These are phyloP conservation scores for Ammodytes marinus DNA, from an alignment of 2,113 vertebrate species.

Conservation along the genomic window DNA sequence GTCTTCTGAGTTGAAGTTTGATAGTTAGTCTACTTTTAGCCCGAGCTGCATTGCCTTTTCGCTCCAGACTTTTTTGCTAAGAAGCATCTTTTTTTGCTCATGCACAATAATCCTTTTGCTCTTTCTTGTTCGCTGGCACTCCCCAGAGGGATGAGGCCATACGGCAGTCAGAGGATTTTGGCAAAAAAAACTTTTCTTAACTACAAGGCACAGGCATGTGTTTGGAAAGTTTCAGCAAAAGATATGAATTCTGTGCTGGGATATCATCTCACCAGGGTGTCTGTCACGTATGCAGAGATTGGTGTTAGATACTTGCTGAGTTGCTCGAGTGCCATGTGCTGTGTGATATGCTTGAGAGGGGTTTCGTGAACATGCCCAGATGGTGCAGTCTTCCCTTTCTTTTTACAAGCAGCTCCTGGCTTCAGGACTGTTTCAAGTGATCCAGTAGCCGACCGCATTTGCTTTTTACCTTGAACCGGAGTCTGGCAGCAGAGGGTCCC, in stretches of 20 bases:
- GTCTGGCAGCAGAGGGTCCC: not conserved
- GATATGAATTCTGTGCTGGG: conserved; percentile 56
- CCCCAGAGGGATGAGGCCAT: conserved; percentile 57
- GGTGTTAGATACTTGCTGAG: conserved; percentile 68
- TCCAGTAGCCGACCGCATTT: conserved; percentile 23
- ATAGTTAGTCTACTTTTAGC: conserved; percentile 74
- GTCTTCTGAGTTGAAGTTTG: conserved; percentile 60
- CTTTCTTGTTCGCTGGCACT: conserved; percentile 67
- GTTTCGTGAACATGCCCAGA: conserved; percentile 70
- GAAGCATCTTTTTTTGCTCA: conserved; percentile 58
- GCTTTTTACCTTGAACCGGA: conserved; percentile 5
- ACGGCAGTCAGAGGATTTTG: conserved; percentile 56
- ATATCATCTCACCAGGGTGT: conserved; percentile 64
- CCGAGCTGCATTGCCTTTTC: conserved; percentile 57
- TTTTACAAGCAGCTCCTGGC: conserved; percentile 57
- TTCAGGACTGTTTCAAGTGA: conserved; percentile 40
- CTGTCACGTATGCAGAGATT: conserved; percentile 66
- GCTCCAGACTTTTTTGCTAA: conserved; percentile 46
- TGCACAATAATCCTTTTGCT: conserved; percentile 69
- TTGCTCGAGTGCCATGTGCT: conserved; percentile 67
- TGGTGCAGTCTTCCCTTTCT: conserved; percentile 59
- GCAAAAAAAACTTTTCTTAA: conserved; percentile 65
- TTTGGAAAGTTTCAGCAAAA: conserved; percentile 67
- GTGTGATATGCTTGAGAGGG: conserved; percentile 61
- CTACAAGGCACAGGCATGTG: conserved; percentile 50